Conservation (phyloP, 2,113 vertebrate genomes). For the Chlorodrepanis virens region DNA sequence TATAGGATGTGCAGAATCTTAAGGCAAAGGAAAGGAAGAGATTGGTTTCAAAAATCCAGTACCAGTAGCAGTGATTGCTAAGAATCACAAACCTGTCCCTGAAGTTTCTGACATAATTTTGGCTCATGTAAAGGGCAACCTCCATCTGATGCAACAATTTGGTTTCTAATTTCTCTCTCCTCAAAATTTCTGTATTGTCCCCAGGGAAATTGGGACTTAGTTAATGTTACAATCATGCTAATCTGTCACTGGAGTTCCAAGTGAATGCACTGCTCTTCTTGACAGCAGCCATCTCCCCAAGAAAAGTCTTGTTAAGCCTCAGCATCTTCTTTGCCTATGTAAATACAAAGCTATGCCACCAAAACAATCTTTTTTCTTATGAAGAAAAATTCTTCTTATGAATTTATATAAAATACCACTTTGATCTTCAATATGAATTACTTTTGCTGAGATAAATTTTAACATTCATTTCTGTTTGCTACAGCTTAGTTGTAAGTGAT, state of each 20-base stretch:
- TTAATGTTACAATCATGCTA: neutral
- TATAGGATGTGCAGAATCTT: neutral
- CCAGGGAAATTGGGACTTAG: neutral
- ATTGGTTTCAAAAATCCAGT: neutral
- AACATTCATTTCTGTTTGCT: conserved; percentile 14
- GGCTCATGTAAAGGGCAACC: neutral
- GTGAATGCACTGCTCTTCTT: neutral
- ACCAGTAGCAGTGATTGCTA: neutral
- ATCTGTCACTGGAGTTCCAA: neutral
- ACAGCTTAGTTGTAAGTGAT: conserved; percentile 79
- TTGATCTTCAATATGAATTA: neutral
- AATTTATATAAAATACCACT: neutral
- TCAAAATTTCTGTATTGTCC: neutral
- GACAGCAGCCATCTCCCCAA: neutral
- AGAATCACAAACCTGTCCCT: neutral
- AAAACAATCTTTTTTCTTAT: neutral
- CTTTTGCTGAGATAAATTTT: neutral
- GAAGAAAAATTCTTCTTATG: neutral
- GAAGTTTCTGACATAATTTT: neutral
- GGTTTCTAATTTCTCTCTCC: neutral
- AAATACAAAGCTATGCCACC: neutral
- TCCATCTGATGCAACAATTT: neutral
- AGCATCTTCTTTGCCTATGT: neutral
- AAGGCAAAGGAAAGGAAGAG: neutral
- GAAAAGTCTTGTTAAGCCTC: neutral